phyloP scores from a whole-genome alignment of 2,797 vertebrate species.

The Oreonectes daqikongensis region DNA sequence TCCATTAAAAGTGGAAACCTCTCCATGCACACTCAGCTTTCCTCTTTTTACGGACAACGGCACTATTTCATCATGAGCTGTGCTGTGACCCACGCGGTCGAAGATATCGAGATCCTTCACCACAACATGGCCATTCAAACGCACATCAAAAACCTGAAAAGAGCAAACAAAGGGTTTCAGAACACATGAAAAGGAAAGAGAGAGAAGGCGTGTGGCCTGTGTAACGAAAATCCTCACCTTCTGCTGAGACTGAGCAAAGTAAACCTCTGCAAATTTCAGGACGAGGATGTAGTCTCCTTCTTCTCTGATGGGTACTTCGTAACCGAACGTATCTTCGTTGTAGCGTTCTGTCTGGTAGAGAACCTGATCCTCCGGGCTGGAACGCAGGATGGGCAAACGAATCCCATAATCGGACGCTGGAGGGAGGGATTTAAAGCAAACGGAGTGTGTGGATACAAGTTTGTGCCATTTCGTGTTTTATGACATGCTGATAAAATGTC shows the following conservation, averaged over 20 bases:
- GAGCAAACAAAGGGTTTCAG: slow-evolving; percentile 8
- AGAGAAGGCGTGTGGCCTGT: background rate
- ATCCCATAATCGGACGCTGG: slow-evolving; percentile 97
- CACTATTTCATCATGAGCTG: slow-evolving; percentile 95
- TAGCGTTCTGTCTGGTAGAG: slow-evolving; percentile 98
- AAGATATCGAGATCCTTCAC: slow-evolving; percentile 99
- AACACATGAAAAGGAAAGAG: background rate
- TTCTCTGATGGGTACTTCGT: slow-evolving; percentile 93
- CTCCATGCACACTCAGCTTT: slow-evolving; percentile 92
- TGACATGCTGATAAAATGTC: background rate
- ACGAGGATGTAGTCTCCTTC: slow-evolving; percentile 97
- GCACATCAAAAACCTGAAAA: slow-evolving; percentile 91
- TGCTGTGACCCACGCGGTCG: slow-evolving; percentile 96
- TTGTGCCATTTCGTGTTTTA: background rate
- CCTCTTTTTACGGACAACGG: slow-evolving; percentile 91
- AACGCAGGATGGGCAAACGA: slow-evolving; percentile 93
- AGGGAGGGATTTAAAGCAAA: too few relatives aligned
- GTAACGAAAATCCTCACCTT: slow-evolving; percentile 80
- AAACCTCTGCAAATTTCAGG: slow-evolving; percentile 97
- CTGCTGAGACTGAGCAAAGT: slow-evolving; percentile 98
- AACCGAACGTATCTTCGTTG: slow-evolving; percentile 97
- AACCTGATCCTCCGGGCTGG: slow-evolving; percentile 92
- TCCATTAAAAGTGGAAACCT: slow-evolving; percentile 96
- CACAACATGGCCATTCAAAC: slow-evolving; percentile 92
- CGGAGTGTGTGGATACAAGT: slow-evolving; percentile 9